Percentiles rank a stretch among this genome's conserved stretches.
Conservation (phyloP, 2,113 vertebrate species). For the Dromiciops gliroides region DNA sequence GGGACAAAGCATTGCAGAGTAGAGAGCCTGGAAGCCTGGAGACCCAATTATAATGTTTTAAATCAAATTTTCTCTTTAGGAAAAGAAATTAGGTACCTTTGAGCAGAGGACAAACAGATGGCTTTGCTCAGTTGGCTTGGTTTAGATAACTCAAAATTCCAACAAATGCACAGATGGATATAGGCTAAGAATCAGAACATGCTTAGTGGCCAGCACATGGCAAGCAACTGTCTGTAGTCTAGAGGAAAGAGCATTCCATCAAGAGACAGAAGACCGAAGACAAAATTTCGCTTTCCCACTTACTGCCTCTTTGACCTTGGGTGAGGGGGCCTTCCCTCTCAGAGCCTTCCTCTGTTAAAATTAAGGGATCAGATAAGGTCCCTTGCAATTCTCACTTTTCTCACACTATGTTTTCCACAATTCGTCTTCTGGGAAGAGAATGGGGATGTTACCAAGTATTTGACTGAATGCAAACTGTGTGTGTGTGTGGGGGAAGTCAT, state of each 20-base stretch:
- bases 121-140: not conserved
- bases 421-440: not conserved
- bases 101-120: not conserved
- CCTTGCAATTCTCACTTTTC: not conserved
- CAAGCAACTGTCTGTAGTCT: not conserved
- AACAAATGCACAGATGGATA: not conserved
- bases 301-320: not conserved
- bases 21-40: not conserved
- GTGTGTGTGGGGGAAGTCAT: too few species aligned
- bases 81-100: not conserved
- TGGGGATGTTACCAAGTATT: not conserved
- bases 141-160: not conserved
- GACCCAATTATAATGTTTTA: not conserved
- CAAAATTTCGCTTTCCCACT: not conserved
- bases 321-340: not conserved
- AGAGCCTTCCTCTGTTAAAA: not conserved
- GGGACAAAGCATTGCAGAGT: not conserved
- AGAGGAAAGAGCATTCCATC: not conserved
- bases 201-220: not conserved
- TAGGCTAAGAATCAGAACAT: not conserved
- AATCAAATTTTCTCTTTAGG: not conserved
- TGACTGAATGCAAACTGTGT: not conserved
- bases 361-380: not conserved
- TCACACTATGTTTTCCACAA: not conserved
- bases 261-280: not conserved